These are phyloP conservation scores for Stenoptilia bipunctidactyla DNA, from an alignment of 2,888 invertebrate species.

Conservation along the genomic window DNA sequence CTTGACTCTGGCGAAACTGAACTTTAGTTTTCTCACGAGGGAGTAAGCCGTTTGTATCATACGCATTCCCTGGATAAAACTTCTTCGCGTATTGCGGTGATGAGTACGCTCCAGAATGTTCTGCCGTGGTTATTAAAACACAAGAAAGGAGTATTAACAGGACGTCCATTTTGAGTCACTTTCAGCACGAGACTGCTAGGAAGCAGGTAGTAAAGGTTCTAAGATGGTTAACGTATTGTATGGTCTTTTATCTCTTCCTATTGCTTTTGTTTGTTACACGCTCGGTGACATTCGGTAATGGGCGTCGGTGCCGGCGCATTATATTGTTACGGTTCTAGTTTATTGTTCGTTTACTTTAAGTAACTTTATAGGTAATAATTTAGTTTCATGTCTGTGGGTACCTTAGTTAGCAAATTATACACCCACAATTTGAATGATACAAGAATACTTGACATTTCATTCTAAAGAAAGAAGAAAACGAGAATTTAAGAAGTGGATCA, in stretches of 20 bases:
- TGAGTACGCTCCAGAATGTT: constrained; percentile 63
- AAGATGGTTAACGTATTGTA: constrained; percentile 27
- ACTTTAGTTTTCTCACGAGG: constrained; percentile 40
- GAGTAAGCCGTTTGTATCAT: constrained; percentile 37
- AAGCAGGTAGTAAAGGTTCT: constrained; percentile 46
- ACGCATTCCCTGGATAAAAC: constrained; percentile 40
- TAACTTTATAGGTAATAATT: too few species aligned
- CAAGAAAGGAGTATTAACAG: constrained; percentile 28
- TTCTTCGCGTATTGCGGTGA: constrained; percentile 67
- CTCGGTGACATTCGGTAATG: constrained; percentile 65
- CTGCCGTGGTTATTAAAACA: constrained; percentile 25
- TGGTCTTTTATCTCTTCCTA: constrained; percentile 60
- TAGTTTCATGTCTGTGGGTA: too few species aligned
- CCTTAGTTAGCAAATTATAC: too few species aligned
- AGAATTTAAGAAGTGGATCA: too few species aligned
- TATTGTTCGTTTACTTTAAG: not conserved
- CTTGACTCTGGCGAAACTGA: constrained; percentile 31
- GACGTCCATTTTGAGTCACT: constrained; percentile 37
- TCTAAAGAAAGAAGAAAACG: too few species aligned
- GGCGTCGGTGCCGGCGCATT: constrained; percentile 9
- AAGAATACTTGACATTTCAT: too few species aligned
- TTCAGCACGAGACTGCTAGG: constrained; percentile 24
- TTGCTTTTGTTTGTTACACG: constrained; percentile 62
- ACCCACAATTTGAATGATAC: too few species aligned
- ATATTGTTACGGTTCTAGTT: too few species aligned